Conservation (phyloP, 2,113 vertebrate species). For the Melanotaenia duboulayi region DNA sequence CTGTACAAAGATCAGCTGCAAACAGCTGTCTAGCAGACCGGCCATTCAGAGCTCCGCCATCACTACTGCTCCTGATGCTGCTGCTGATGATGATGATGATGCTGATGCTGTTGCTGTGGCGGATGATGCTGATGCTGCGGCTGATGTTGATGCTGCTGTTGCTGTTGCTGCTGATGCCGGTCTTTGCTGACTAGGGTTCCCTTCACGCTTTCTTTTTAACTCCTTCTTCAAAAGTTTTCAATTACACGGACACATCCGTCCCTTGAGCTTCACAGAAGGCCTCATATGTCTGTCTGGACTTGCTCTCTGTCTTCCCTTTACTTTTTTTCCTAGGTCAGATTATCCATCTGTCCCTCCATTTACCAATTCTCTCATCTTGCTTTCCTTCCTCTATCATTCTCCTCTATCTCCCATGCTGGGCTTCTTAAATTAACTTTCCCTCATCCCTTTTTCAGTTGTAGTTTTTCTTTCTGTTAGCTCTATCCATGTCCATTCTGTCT, state of each 20-base stretch:
- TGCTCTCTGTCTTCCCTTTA: constrained; percentile 54
- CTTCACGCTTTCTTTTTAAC: constrained; percentile 78
- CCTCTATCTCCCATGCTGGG: constrained; percentile 64
- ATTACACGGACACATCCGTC: constrained; percentile 77
- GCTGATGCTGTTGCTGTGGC: too few relatives aligned
- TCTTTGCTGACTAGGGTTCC: constrained; percentile 76
- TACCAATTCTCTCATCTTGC: constrained; percentile 52
- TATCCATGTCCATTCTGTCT: constrained; percentile 62
- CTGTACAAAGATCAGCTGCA: constrained; percentile 85
- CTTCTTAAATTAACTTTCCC: constrained; percentile 64
- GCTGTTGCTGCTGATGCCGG: constrained; percentile 59
- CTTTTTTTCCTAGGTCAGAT: constrained; percentile 59
- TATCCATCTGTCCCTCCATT: constrained; percentile 67
- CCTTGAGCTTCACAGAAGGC: constrained; percentile 64
- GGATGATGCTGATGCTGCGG: too few relatives aligned
- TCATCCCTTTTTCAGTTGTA: constrained; percentile 40
- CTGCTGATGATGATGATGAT: too few relatives aligned
- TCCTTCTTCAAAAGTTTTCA: constrained; percentile 83
- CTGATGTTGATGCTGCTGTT: constrained; percentile 42
- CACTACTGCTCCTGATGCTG: constrained; percentile 64
- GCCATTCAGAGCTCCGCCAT: constrained; percentile 82
- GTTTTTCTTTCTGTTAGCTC: constrained; percentile 63
- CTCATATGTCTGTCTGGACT: constrained; percentile 61
- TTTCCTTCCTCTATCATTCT: constrained; percentile 55
- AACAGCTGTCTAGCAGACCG: constrained; percentile 87